Conservation (phyloP, 2,113 vertebrate genomes). For the Strix aluco region DNA sequence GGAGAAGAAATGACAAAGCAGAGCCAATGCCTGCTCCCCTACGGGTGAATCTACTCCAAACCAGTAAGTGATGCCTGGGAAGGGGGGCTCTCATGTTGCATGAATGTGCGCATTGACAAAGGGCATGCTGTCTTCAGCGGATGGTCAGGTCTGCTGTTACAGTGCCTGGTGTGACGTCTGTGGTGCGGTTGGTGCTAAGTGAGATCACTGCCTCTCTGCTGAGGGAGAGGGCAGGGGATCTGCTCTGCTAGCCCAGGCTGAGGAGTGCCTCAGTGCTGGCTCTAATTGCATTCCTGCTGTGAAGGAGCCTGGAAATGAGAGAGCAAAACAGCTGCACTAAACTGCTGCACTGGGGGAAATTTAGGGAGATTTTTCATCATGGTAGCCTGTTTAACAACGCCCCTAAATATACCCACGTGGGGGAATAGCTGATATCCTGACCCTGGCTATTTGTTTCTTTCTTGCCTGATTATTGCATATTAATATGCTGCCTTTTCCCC, state of each 20-base stretch:
- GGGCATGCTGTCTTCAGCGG: neutral
- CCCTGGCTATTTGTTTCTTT: neutral
- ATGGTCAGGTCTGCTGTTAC: neutral
- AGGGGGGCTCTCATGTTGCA: neutral
- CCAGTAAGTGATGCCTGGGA: neutral
- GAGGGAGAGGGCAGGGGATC: neutral
- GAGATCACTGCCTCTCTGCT: neutral
- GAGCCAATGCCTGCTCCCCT: neutral
- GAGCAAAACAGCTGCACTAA: neutral
- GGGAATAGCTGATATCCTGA: neutral
- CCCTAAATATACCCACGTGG: accelerated
- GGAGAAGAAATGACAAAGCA: neutral
- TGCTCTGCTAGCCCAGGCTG: neutral
- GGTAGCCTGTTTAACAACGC: neutral
- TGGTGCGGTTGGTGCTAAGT: neutral
- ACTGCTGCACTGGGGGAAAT: neutral
- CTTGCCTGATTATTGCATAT: neutral
- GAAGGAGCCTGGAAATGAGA: neutral
- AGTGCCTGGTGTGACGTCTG: neutral
- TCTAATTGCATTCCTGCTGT: neutral
- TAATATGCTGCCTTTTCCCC: neutral
- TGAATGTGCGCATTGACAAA: neutral
- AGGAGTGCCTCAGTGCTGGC: neutral
- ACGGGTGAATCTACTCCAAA: neutral
- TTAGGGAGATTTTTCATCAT: neutral